phyloP scores from a whole-genome alignment of 2,113 vertebrate species.

The Passer domesticus region DNA sequence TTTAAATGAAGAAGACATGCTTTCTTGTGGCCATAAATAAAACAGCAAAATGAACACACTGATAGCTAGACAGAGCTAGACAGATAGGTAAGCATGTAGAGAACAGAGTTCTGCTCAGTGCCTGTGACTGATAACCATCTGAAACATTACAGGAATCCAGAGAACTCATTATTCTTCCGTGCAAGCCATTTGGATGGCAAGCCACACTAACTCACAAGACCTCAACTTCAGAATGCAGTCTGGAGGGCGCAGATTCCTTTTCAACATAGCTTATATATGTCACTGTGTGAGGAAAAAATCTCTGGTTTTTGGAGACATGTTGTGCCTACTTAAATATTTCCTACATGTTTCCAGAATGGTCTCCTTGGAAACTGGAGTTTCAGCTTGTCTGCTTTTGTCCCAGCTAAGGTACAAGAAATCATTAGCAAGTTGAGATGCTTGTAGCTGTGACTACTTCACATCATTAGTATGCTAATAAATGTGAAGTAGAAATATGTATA shows the following conservation, averaged over 20 bases:
- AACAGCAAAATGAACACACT: not conserved
- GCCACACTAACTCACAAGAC: not conserved
- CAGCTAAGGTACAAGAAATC: constrained; percentile 8
- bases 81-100: not conserved
- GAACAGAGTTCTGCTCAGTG: not conserved
- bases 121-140: not conserved
- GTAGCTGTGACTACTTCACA: constrained; percentile 26
- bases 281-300: not conserved
- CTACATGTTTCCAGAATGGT: constrained; percentile 15
- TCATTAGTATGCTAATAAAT: constrained; percentile 23
- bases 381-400: constrained; percentile 12
- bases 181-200: not conserved
- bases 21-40: not conserved
- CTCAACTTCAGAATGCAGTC: not conserved
- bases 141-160: not conserved
- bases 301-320: not conserved
- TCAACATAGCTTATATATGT: not conserved
- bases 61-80: not conserved
- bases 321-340: constrained; percentile 14
- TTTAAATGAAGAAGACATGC: not conserved
- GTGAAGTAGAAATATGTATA: constrained; percentile 20
- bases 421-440: constrained; percentile 11
- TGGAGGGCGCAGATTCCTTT: not conserved
- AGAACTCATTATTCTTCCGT: not conserved
- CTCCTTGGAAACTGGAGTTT: constrained; percentile 61